Evolutionary conservation across 2,888 invertebrate species (phyloP), one percentile per base, ranked within the genome.

Genomic region (Chrysolina americana): DNA sequence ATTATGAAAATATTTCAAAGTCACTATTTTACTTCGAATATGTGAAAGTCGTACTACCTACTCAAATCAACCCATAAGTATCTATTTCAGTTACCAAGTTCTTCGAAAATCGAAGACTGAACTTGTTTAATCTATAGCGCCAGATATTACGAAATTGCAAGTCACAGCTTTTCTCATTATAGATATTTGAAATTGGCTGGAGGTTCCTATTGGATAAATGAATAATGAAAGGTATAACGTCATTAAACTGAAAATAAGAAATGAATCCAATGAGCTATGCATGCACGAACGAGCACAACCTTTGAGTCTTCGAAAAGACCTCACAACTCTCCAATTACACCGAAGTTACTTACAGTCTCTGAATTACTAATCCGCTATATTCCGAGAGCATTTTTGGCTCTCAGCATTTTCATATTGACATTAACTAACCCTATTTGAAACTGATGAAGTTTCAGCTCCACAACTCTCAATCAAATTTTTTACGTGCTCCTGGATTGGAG

Each of bases 401-500:
- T 28, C 59, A 59, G 59, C 59, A 59, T 36, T 59, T n/a, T 59
- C n/a, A 36, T 59, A 28, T 59, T 59, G 59, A 59, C 59, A 28
- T 36, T 23, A 28, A 53, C 59, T 36, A 36, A 28, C 36, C 17
- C 15, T 28, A 59, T 28, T 59, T 17, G 15, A 36, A 59, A 28
- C 28, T 28, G 13, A 28, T 59, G 28, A n/a, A 59, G 59, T 59
- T 59, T 23, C 10, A n/a, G 59, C 23, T n/a, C 59, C 8, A 8
- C 59, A 28, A 59, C 36, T 59, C 9, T 13, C 36, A 15, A 59
- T 59, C 36, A 10, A 23, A 15, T 59, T 59, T 13, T 59, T 50
- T 50, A 19, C 19, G 19, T 50, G n/a, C 50, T 50, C 36, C n/a
- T 1, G 36, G 36, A 36, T 59, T 13, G 21, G 53, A 5, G 4